Conservation (phyloP, 2,888 invertebrate species). For the Galerucella calmariensis region DNA sequence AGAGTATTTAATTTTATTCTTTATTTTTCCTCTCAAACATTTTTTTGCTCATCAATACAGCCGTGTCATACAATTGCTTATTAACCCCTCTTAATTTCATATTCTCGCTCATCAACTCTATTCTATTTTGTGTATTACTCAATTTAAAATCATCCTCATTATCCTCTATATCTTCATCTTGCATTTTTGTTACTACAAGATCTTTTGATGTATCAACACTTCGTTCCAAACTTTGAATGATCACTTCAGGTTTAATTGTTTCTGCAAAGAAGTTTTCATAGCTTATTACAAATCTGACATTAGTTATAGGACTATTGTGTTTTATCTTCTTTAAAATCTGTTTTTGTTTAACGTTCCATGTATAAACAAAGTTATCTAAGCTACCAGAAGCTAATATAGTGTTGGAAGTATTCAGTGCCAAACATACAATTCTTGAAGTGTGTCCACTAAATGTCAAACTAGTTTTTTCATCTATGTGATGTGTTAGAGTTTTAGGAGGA, state of each 20-base stretch:
- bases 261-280: conserved; percentile 71
- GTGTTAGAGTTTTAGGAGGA: conserved; percentile 75
- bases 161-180: conserved; percentile 59
- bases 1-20: background rate
- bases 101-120: conserved; percentile 66
- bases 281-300: conserved; percentile 74
- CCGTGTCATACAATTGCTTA: conserved; percentile 68
- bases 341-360: conserved; percentile 85
- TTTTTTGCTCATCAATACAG: conserved; percentile 48
- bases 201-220: conserved; percentile 69
- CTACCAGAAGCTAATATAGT: conserved; percentile 80
- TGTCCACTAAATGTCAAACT: conserved; percentile 73
- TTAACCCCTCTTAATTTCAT: conserved; percentile 70
- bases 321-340: conserved; percentile 77
- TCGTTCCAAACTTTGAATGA: conserved; percentile 73
- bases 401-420: conserved; percentile 80
- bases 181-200: conserved; percentile 65
- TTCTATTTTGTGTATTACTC: conserved; percentile 42
- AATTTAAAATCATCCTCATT: conserved; percentile 51
- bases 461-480: conserved; percentile 68
- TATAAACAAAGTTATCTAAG: conserved; percentile 76
- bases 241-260: conserved; percentile 69
- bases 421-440: conserved; percentile 74
- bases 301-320: conserved; percentile 81
- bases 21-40: background rate